Evolutionary conservation across 2,888 invertebrate genomes (phyloP).

Genomic region (Abscondita cerata): DNA sequence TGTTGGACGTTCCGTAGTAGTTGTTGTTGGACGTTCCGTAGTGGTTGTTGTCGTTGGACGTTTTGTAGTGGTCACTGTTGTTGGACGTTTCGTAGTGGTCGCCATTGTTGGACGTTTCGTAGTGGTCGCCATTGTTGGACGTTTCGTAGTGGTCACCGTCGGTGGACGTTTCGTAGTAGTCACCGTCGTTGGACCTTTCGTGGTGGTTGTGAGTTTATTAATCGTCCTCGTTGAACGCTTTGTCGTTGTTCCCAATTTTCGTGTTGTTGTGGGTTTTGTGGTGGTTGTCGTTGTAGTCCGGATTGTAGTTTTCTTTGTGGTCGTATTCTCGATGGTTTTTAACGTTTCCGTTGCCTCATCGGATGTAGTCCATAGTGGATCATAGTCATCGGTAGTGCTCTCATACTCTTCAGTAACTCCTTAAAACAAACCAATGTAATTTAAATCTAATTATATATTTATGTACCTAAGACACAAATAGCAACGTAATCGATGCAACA

Average conservation of each 20-base stretch:
- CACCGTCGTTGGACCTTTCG: neutral
- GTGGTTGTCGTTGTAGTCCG: neutral
- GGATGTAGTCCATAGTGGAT: neutral
- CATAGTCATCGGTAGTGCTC: neutral
- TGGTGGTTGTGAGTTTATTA: too few species aligned
- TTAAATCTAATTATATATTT: neutral
- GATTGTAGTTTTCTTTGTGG: slow-evolving; percentile 7
- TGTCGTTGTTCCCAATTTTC: slow-evolving; percentile 11
- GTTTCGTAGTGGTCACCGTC: neutral
- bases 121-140: slow-evolving; percentile 1
- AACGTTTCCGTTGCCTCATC: slow-evolving; percentile 13
- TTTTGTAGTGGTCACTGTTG: slow-evolving; percentile 5
- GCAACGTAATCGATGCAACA: slow-evolving; percentile 75
- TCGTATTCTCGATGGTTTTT: slow-evolving; percentile 28
- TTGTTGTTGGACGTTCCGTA: neutral
- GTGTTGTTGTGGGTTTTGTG: slow-evolving; percentile 14
- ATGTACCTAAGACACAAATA: slow-evolving; percentile 61
- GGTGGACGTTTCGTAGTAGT: neutral
- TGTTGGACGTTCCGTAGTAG: slow-evolving; percentile 5
- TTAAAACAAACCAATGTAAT: neutral
- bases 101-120: neutral
- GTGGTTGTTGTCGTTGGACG: neutral
- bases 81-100: neutral
- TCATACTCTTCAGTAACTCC: neutral
- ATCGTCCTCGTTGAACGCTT: neutral